phyloP scores from a whole-genome alignment of 2,113 vertebrate genomes.

The Axis porcinus region DNA sequence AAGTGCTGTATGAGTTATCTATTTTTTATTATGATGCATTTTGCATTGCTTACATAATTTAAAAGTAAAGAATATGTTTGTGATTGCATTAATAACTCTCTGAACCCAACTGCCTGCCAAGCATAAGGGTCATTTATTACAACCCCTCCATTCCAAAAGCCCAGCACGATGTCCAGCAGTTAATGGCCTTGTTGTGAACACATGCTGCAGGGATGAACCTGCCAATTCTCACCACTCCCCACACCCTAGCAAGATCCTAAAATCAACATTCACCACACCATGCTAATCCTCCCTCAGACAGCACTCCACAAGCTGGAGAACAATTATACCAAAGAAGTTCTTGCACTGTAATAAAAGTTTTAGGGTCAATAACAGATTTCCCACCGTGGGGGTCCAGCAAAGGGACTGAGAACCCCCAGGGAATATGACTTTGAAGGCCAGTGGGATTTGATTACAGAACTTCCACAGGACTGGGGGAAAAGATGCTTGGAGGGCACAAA shows the following conservation, averaged over 20 bases:
- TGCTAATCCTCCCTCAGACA: rapidly evolving
- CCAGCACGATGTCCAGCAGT: rapidly evolving
- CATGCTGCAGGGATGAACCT: rapidly evolving
- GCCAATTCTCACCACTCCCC: rapidly evolving
- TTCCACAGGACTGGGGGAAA: neutral
- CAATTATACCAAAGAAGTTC: neutral
- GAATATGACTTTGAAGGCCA: neutral
- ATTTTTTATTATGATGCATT: neutral
- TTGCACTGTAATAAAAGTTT: neutral
- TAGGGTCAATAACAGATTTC: neutral
- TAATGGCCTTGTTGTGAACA: rapidly evolving
- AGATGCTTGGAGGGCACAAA: neutral
- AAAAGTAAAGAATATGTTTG: neutral
- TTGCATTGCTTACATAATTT: neutral
- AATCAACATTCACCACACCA: rapidly evolving
- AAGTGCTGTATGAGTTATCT: neutral
- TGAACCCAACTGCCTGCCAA: neutral
- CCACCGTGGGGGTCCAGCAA: neutral
- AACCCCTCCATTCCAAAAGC: neutral
- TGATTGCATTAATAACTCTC: neutral
- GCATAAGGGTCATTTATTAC: too few relatives aligned
- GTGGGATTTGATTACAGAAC: neutral
- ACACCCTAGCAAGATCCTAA: neutral
- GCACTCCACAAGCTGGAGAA: neutral
- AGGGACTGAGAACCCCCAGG: neutral